Evolutionary conservation across 2,797 vertebrate species (phyloP).

Genomic region (Argya squamiceps): DNA sequence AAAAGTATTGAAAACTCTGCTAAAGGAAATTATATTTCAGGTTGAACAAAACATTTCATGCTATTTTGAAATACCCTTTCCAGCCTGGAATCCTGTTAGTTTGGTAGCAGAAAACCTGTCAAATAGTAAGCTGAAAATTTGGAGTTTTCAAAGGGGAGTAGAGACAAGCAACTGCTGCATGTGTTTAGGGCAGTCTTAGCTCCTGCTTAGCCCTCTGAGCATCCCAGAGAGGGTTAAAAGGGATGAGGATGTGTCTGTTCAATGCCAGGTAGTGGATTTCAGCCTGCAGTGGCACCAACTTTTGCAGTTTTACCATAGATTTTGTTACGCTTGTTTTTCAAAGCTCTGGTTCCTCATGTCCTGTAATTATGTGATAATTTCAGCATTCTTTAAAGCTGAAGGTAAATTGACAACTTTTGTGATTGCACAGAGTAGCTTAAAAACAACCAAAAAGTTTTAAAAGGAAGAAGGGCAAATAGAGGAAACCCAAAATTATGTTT

Average conservation of each 20-base stretch:
- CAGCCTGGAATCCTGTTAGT: neutral
- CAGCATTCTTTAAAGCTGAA: conserved; percentile 3
- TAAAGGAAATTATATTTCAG: neutral
- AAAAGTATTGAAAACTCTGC: neutral
- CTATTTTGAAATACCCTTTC: neutral
- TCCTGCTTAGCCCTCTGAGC: neutral
- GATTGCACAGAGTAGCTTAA: neutral
- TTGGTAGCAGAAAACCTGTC: neutral
- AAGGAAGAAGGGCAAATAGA: neutral
- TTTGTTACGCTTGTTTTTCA: conserved; percentile 7
- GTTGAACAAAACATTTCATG: neutral
- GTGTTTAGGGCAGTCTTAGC: neutral
- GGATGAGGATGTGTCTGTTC: neutral
- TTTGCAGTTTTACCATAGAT: neutral
- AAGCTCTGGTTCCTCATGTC: neutral
- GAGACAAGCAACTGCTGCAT: neutral
- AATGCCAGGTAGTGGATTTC: neutral
- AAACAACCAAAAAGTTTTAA: neutral
- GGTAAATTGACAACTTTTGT: conserved; percentile 17
- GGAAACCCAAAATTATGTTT: conserved; percentile 13
- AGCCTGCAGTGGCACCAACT: neutral
- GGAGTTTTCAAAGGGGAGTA: neutral
- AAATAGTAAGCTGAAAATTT: neutral
- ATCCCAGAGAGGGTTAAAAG: neutral
- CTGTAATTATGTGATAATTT: conserved; percentile 1